A percentile compares a stretch with the other conserved stretches of the same genome.
These are phyloP conservation scores for Zootoca vivipara DNA, from an alignment of 2,113 vertebrate species.

Conservation along the genomic window DNA sequence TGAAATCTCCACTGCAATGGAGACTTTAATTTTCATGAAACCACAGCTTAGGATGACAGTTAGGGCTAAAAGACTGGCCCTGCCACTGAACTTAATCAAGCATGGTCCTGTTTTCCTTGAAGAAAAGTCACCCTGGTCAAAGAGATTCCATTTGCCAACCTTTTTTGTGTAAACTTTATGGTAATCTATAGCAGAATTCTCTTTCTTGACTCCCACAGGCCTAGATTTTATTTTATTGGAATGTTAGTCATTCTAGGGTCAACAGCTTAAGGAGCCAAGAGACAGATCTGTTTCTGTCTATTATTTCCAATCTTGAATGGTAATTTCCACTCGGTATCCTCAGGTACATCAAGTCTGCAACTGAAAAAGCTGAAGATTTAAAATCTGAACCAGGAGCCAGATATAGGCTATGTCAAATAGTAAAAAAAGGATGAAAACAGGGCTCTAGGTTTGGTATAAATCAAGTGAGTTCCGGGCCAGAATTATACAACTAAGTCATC, in stretches of 20 bases:
- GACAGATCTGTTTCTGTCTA: background rate
- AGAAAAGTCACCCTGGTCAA: background rate
- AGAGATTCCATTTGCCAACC: background rate
- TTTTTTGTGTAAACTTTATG: background rate
- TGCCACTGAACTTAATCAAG: background rate
- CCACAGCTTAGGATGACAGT: rapidly evolving
- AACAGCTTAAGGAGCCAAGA: background rate
- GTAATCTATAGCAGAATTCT: background rate
- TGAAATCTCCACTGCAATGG: background rate
- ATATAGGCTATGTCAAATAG: background rate
- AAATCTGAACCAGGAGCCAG: background rate
- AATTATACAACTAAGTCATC: background rate
- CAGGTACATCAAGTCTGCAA: background rate
- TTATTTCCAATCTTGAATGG: background rate
- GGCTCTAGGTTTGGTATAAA: background rate
- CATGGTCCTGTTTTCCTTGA: background rate
- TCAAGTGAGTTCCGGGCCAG: slow-evolving; percentile 7
- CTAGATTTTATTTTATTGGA: background rate
- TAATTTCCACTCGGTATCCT: slow-evolving; percentile 4
- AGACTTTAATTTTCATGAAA: slow-evolving; percentile 1
- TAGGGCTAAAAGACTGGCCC: rapidly evolving
- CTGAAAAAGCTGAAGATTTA: background rate
- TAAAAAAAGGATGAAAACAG: background rate
- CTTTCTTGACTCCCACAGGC: background rate
- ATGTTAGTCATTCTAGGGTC: background rate